Evolutionary conservation across 2,113 vertebrate species (phyloP).

Genomic region (Egretta garzetta): DNA sequence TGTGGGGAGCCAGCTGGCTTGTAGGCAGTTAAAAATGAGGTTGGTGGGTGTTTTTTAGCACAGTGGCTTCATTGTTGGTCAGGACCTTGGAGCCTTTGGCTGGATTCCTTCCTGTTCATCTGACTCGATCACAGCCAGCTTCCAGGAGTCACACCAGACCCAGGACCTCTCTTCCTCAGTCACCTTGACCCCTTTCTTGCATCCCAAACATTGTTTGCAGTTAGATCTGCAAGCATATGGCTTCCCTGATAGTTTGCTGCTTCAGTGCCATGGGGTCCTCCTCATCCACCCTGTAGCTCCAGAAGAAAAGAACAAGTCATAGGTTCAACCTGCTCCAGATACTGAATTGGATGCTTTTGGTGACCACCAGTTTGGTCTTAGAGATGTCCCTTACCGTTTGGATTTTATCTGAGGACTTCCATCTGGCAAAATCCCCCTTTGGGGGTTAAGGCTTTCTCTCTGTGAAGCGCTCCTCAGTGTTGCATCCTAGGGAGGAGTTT

Average conservation of each 20-base stretch:
- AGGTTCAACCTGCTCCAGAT: not conserved
- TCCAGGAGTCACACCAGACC: not conserved
- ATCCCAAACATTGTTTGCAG: not conserved
- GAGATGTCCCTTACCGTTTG: not conserved
- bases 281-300: not conserved
- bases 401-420: not conserved
- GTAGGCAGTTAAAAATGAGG: not conserved
- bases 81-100: not conserved
- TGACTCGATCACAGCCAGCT: not conserved
- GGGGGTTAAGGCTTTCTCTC: not conserved
- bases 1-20: slow-evolving; percentile 9
- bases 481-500: not conserved
- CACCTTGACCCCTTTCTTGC: not conserved
- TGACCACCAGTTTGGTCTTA: not conserved
- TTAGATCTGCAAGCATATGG: not conserved
- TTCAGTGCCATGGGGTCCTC: not conserved
- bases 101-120: not conserved
- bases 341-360: not conserved
- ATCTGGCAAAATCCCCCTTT: not conserved
- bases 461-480: not conserved
- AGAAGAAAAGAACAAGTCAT: not conserved
- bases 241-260: not conserved
- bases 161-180: not conserved
- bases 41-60: not conserved
- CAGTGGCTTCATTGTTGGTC: not conserved